Percentiles rank a stretch among this genome's conserved stretches.
phyloP scores from a whole-genome alignment of 2,113 vertebrate genomes.

The Picathartes gymnocephalus region DNA sequence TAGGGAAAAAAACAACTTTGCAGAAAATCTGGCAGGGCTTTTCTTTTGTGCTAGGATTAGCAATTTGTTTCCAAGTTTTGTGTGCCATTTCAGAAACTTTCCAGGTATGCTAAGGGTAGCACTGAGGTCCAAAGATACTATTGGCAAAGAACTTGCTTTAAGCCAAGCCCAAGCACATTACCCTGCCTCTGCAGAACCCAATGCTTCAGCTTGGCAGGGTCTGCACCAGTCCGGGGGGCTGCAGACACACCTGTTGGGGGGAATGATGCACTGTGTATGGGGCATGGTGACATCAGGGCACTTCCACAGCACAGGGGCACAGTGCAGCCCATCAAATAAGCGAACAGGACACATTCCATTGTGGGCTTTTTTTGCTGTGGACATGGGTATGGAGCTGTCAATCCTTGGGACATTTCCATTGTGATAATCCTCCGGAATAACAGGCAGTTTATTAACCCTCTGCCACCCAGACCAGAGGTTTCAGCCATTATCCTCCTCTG shows the following conservation, averaged over 20 bases:
- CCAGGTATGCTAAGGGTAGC: neutral
- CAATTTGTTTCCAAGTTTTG: neutral
- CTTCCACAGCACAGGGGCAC: neutral
- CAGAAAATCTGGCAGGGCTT: neutral
- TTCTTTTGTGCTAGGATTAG: neutral
- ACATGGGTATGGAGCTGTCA: conserved; percentile 45
- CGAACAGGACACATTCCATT: conserved; percentile 19
- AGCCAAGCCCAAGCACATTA: neutral
- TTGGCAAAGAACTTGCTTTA: neutral
- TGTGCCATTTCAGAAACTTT: neutral
- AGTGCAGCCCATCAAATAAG: neutral
- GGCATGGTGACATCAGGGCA: neutral
- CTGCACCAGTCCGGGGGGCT: accelerated
- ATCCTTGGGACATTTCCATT: conserved; percentile 15
- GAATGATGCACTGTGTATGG: accelerated
- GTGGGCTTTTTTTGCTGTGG: conserved; percentile 27
- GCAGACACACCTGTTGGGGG: neutral
- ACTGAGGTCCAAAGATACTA: neutral
- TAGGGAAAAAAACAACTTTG: neutral
- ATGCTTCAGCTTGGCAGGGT: neutral
- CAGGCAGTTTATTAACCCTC: neutral
- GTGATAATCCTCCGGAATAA: conserved; percentile 4
- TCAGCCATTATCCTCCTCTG: neutral
- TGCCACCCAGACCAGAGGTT: neutral
- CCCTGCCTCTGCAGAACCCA: neutral